These are phyloP conservation scores for Trachymyrmex septentrionalis DNA, from an alignment of 1,140 invertebrate species.

Conservation along the genomic window DNA sequence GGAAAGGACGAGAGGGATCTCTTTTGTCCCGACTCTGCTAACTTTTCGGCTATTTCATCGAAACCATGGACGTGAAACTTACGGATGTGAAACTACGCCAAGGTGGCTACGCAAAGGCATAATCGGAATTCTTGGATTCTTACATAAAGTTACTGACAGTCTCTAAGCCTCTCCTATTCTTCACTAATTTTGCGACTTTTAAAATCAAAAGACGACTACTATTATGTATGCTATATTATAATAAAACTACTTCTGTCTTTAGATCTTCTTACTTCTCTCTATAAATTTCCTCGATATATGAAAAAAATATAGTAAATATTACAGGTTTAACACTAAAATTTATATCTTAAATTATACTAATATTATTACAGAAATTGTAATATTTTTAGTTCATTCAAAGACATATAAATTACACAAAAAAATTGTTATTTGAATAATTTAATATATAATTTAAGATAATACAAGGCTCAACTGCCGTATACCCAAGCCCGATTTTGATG, in stretches of 20 bases:
- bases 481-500: too few relatives aligned
- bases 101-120: not conserved
- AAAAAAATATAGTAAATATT: not conserved
- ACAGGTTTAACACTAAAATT: not conserved
- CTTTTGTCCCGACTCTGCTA: not conserved
- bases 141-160: not conserved
- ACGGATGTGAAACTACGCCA: not conserved
- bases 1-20: constrained; percentile 4
- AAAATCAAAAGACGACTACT: not conserved
- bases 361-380: not conserved
- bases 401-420: not conserved
- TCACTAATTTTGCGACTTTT: not conserved
- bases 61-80: not conserved
- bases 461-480: too few relatives aligned
- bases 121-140: constrained; percentile 27
- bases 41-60: not conserved
- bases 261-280: too few relatives aligned
- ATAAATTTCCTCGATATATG: not conserved
- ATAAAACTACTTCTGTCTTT: not conserved
- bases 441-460: not conserved
- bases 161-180: not conserved
- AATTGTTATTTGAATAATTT: not conserved
- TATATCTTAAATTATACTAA: not conserved
- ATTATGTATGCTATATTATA: not conserved
- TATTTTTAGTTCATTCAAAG: not conserved